Base-by-base conservation (phyloP, 2,797 vertebrate species). In the Rousettus madagascariensis region DNA sequence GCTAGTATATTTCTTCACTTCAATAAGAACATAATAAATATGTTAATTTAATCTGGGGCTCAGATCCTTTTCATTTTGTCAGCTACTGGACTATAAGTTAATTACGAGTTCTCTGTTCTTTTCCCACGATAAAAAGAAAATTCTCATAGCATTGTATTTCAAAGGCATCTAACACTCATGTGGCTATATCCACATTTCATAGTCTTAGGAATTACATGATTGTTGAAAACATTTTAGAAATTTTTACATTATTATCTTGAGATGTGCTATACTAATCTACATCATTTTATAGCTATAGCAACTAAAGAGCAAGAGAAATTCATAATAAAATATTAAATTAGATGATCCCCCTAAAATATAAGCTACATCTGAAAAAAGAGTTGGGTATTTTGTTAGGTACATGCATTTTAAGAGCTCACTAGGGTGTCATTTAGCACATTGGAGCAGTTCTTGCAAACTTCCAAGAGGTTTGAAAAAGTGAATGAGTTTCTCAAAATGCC, bases 401-500 rank as follows among this genome's bases (percentile, higher is more conserved):
- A 83, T 68, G 53, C 53, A 53, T 92, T 96, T 95, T 94, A 85
- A 95, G 43, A 83, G 69, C 74, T 94, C 95, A 57, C 93, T 63
- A 2, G 90, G 46, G 94, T 95, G 10, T 80, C 63, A 79, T 97
- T 95, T 75, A 93, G 86, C 38, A 96, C 74, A 59, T 19, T 90
- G 90, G 28, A 92, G 5, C 61, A 89, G 77, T 94, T 95, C 36
- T 92, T 94, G 22, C 53, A 83, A 74, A 89, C 86, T 91, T 96
- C 92, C 94, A 86, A 75, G 82, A 69, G 92, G 28, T 92, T 85
- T 96, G 43, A 28, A 88, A 88, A 92, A 95, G 69, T 94, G 93
- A 97, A 80, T 95, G 84, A 61, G 90, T 97, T 97, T 95, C 85
- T 92, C 83, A 80, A 91, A 97, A 79, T 94, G 66, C 46, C n/a